Evolutionary conservation across 2,113 vertebrate species (phyloP), one percentile per base, ranked within the genome.

Genomic region (Odocoileus virginianus): DNA sequence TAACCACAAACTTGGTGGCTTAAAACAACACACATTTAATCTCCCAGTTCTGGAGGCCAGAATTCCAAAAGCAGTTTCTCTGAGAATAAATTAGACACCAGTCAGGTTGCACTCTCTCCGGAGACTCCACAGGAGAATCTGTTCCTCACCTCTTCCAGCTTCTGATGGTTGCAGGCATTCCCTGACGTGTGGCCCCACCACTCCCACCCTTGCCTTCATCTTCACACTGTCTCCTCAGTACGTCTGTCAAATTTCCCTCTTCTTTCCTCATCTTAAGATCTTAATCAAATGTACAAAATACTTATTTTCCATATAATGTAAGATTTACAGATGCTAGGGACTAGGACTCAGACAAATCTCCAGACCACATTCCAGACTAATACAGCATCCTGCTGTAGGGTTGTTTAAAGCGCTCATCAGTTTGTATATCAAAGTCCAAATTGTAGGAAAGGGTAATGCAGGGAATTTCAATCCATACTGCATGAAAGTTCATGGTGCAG

Each of bases 1-100:
- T 13, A 28, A 60, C 40, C 74, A 91, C 12, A 95, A 95, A 67
- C 15, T 36, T 84, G 28, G 40, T 84, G n/a, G 21, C 33, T 79
- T 74, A 60, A 85, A 87, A 82, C 47, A 97, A 95, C n/a, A 90
- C 54, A 81, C 81, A 87, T 36, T 83, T 60, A 88, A 60, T 90
- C 40, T 87, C 23, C 40, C 36, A 52, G 30, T 71, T 97, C 50
- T 54, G 33, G n/a, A 76, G 58, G 17, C 30, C 52, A 60, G 40
- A 55, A 81, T 25, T 81, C 23, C 3, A n/a, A 76, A 94, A 60
- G 45, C 47, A n/a, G 5, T 43, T 52, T 92, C 82, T 15, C 7
- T 40, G 15, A 58, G 23, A 7, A 78, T 30, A 94, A 95, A 81
- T 57, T 2, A n/a, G 28, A 7, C n/a, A 21, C 40, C 54, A 6